These are phyloP conservation scores for Cyphomyrus plagiostoma DNA, from an alignment of 2,113 vertebrate genomes.

Conservation along the genomic window DNA sequence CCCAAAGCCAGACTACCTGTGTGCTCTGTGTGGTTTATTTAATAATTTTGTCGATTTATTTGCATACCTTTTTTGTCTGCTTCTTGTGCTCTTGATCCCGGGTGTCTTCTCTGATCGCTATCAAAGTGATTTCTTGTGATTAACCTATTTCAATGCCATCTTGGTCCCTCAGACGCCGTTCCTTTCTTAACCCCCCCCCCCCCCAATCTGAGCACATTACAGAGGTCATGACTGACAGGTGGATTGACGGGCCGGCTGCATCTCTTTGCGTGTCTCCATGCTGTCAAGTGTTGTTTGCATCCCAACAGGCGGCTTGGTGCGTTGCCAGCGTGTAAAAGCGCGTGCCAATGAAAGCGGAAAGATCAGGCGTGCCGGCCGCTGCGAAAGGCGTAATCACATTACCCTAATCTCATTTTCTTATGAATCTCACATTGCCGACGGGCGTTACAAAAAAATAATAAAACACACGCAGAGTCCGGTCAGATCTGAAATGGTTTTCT, in stretches of 20 bases:
- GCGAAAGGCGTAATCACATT: constrained; percentile 38
- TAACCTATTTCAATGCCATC: neutral
- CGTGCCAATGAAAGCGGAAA: constrained; percentile 25
- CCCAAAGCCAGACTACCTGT: neutral
- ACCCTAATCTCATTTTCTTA: constrained; percentile 2
- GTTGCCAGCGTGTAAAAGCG: constrained; percentile 42
- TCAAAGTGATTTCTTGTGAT: neutral
- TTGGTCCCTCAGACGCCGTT: neutral
- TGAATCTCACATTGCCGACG: constrained; percentile 1
- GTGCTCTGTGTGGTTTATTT: neutral
- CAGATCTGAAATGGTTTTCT: neutral
- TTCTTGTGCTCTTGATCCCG: neutral
- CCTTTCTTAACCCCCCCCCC: constrained; percentile 26
- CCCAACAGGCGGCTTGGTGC: constrained; percentile 30
- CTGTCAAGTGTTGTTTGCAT: constrained; percentile 36
- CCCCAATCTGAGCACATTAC: constrained; percentile 34
- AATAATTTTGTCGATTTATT: neutral
- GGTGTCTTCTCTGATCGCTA: neutral
- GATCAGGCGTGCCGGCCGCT: neutral
- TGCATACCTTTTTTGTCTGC: neutral
- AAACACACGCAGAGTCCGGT: neutral
- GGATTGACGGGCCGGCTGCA: constrained; percentile 44
- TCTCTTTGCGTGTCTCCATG: constrained; percentile 23
- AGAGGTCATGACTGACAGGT: constrained; percentile 33
- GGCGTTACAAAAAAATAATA: neutral